Conservation (phyloP, 35 echinoderm and acorn worm genomes). For the Ophiothrix spiculata region DNA sequence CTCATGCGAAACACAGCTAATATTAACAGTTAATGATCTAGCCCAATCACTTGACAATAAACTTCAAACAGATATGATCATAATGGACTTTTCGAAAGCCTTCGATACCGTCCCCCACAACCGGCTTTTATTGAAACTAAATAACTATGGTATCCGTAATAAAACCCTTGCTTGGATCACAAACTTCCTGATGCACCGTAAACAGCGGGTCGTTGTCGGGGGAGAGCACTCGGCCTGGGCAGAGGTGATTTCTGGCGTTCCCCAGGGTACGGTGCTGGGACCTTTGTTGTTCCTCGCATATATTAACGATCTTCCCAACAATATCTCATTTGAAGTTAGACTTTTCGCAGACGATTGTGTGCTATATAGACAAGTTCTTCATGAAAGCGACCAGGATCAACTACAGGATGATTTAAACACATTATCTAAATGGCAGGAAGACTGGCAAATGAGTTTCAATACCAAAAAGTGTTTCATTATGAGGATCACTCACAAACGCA, state of each 20-base stretch:
- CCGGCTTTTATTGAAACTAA: constrained; percentile 11
- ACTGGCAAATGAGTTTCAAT: constrained; percentile 37
- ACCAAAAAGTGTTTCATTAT: constrained; percentile 31
- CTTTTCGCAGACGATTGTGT: constrained; percentile 44
- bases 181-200: constrained; percentile 1
- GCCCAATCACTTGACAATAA: background rate
- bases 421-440: constrained; percentile 3
- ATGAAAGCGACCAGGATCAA: background rate
- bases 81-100: constrained; percentile 20
- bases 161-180: constrained; percentile 33
- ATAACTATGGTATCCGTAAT: constrained; percentile 25
- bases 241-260: constrained; percentile 38
- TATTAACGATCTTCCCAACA: constrained; percentile 19
- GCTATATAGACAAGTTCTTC: background rate
- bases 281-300: background rate
- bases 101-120: constrained; percentile 21
- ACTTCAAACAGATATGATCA: constrained; percentile 31
- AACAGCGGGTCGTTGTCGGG: constrained; percentile 17
- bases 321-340: constrained; percentile 1
- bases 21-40: constrained; percentile 30
- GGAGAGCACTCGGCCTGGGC: constrained; percentile 9
- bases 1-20: constrained; percentile 33
- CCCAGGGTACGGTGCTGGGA: constrained; percentile 27
- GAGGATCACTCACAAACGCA: constrained; percentile 10
- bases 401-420: constrained; percentile 24